A percentile compares a stretch with the other conserved stretches of the same genome.
phyloP scores from a whole-genome alignment of 2,113 vertebrate species.

The Odontophorus gujanensis region DNA sequence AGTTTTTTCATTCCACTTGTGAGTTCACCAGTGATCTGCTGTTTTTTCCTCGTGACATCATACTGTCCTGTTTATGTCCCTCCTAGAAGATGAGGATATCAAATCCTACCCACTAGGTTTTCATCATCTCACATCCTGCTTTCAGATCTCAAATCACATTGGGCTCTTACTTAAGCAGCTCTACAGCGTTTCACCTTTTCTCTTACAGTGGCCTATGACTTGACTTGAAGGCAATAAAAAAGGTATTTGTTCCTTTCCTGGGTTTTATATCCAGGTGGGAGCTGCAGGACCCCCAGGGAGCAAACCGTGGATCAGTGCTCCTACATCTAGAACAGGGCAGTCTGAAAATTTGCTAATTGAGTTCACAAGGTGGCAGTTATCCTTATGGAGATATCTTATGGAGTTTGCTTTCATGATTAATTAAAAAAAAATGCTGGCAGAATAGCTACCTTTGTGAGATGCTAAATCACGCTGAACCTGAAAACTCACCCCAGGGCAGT shows the following conservation, averaged over 20 bases:
- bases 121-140: neutral
- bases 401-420: neutral
- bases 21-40: neutral
- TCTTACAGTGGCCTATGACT: neutral
- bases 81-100: neutral
- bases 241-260: neutral
- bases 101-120: neutral
- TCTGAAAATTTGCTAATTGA: neutral
- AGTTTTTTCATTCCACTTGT: rapidly evolving
- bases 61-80: neutral
- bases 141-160: neutral
- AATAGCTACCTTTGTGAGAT: neutral
- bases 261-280: neutral
- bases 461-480: neutral
- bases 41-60: rapidly evolving
- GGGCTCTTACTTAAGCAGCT: neutral
- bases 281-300: neutral
- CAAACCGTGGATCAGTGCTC: neutral
- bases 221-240: neutral
- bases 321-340: neutral
- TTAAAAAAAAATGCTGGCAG: neutral
- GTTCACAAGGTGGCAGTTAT: neutral
- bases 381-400: neutral
- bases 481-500: neutral
- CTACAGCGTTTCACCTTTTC: neutral